phyloP scores from a whole-genome alignment of 2,888 invertebrate species.

The Zygothrica quintamaculata region DNA sequence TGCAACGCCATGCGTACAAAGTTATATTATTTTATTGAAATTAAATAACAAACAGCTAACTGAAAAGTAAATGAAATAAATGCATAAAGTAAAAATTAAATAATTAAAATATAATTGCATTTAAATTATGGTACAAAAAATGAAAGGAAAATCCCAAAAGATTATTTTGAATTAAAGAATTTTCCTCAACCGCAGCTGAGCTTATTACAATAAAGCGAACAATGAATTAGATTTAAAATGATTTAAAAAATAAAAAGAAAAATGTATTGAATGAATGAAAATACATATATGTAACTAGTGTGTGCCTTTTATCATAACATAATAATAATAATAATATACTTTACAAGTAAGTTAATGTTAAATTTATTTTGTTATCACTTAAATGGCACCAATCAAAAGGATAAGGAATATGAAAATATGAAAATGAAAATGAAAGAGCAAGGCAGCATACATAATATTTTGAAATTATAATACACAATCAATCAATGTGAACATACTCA shows the following conservation, averaged over 20 bases:
- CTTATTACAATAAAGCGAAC: constrained; percentile 20
- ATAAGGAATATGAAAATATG: no score
- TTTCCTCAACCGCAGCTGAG: constrained; percentile 34
- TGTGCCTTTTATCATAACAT: constrained; percentile 63
- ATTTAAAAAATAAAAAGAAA: background rate
- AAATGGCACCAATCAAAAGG: constrained; percentile 64
- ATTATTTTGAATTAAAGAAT: constrained; percentile 76
- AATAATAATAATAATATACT: no score
- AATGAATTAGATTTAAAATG: constrained; percentile 9
- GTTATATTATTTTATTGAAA: constrained; percentile 8
- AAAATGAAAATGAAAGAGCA: constrained; percentile 10
- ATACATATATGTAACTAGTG: constrained; percentile 49
- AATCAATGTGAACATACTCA: constrained; percentile 54
- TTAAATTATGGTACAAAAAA: constrained; percentile 77
- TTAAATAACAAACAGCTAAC: constrained; percentile 3
- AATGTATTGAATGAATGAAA: constrained; percentile 29
- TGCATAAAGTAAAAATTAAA: no score
- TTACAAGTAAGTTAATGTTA: constrained; percentile 49
- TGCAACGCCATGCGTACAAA: constrained; percentile 6
- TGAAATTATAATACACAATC: constrained; percentile 58
- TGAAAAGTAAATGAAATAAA: background rate
- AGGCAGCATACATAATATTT: constrained; percentile 47
- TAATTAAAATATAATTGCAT: constrained; percentile 53
- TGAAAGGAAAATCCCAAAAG: constrained; percentile 17
- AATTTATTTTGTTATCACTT: constrained; percentile 16